phyloP scores from a whole-genome alignment of 2,113 vertebrate genomes.

The Hippocampus abdominalis region DNA sequence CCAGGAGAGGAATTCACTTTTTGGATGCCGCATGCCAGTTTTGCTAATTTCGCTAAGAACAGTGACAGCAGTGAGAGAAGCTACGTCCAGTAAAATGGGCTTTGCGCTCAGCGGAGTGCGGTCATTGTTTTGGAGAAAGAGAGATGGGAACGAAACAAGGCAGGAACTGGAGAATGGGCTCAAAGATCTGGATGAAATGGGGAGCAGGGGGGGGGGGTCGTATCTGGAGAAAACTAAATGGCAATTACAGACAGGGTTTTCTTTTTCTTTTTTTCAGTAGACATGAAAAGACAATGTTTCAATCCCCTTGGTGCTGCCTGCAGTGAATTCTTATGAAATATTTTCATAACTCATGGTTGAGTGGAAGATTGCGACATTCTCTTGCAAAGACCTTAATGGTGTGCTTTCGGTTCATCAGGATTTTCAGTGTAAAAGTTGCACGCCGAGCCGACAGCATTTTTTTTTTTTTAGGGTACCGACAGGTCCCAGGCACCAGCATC shows the following conservation, averaged over 20 bases:
- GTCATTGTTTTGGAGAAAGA: constrained; percentile 8
- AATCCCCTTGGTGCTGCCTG: constrained; percentile 14
- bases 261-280: constrained; percentile 8
- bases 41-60: constrained; percentile 62
- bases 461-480: not conserved
- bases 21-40: constrained; percentile 53
- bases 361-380: not conserved
- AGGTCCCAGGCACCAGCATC: not conserved
- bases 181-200: not conserved
- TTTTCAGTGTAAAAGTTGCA: too few relatives aligned
- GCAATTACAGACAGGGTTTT: constrained; percentile 11
- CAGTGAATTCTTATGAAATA: constrained; percentile 7
- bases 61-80: constrained; percentile 51
- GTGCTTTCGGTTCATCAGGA: too few relatives aligned
- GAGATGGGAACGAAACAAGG: constrained; percentile 26
- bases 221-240: constrained; percentile 11
- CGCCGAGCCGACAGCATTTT: too few relatives aligned
- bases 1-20: constrained; percentile 61
- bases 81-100: constrained; percentile 59
- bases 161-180: constrained; percentile 2
- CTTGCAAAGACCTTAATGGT: not conserved
- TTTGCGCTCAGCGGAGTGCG: constrained; percentile 54
- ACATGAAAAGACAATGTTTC: not conserved
- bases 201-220: not conserved
- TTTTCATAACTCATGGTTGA: not conserved